Base-by-base conservation (phyloP, 2,113 vertebrate species). In the Gallinago paraguaiae region DNA sequence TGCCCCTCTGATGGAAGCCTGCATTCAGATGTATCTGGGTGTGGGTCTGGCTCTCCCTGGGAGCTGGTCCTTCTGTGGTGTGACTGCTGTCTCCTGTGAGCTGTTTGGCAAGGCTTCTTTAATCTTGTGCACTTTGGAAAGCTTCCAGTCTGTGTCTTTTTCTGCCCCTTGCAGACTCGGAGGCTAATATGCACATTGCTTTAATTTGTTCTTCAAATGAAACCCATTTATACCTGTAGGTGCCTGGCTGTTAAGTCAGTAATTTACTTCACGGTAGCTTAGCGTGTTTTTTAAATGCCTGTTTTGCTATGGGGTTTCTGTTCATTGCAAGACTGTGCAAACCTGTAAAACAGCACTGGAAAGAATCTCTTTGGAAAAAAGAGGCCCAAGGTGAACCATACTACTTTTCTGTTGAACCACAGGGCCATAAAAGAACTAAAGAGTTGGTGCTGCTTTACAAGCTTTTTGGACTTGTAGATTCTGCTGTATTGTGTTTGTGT, bases 201-300 rank as follows among this genome's bases (percentile, higher is more conserved):
- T 96, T 96, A 88, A 95, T 96, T 95, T 94, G 91, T 90, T 94
- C 95, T 92, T 95, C 92, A 96, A 70, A 50, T 43, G 75, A 93
- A 92, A 83, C 90, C 82, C 33, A 79, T n/a, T 85, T 96, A 86
- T 57, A 89, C 43, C 78, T 88, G 61, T 91, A 87, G 78, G 86
- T 94, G 94, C 81, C 78, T 92, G 43, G 95, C 57, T 76, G 92
- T 95, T 93, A 92, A 95, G 68, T 71, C 88, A 88, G 50, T 93
- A 76, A 93, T 94, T 97, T 76, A 92, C 60, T 94, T 95, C 94
- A 74, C 60, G 9, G 95, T 92, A 96, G 96, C 86, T 75, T 80
- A 35, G 80, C 60, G 28, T 85, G 69, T 88, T 90, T 92, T 82
- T 69, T 46, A 95, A 96, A 92, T 82, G 82, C 87, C 75, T 82